phyloP scores from a whole-genome alignment of 2,888 invertebrate genomes.

The Dichetophora obliterata region DNA sequence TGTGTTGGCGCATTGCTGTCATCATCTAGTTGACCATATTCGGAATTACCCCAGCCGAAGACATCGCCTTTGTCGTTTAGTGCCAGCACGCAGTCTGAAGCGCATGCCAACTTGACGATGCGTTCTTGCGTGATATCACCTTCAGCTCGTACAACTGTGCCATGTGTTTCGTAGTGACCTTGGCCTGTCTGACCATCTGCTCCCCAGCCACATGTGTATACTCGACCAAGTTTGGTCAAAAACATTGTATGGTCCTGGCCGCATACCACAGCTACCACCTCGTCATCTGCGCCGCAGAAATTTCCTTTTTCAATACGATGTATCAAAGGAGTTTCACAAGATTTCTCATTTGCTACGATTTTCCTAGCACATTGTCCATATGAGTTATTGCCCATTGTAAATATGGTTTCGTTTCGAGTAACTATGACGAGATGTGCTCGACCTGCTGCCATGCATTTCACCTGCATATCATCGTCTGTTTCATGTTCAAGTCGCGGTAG shows the following conservation, averaged over 20 bases:
- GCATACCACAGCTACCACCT: constrained; percentile 76
- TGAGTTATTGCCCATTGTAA: constrained; percentile 89
- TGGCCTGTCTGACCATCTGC: constrained; percentile 95
- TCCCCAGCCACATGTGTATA: constrained; percentile 93
- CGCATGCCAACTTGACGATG: constrained; percentile 83
- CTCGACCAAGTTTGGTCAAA: constrained; percentile 82
- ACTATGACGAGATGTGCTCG: constrained; percentile 87
- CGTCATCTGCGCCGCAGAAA: constrained; percentile 75
- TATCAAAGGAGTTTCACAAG: constrained; percentile 76
- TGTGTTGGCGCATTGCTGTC: constrained; percentile 71
- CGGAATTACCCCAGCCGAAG: constrained; percentile 98
- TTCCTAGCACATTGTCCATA: constrained; percentile 94
- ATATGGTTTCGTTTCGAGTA: constrained; percentile 84
- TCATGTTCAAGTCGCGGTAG: constrained; percentile 74
- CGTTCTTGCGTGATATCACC: constrained; percentile 88
- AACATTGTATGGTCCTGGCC: constrained; percentile 89
- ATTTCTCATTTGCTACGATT: constrained; percentile 83
- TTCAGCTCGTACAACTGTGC: constrained; percentile 74
- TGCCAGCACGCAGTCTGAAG: constrained; percentile 90
- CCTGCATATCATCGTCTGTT: constrained; percentile 68
- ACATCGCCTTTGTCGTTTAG: constrained; percentile 89
- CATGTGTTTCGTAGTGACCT: constrained; percentile 76
- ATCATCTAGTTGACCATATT: constrained; percentile 84
- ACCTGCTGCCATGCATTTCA: constrained; percentile 77
- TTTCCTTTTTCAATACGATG: constrained; percentile 77